These are phyloP conservation scores for Muscicapa adusta DNA, from an alignment of 2,113 vertebrate genomes.

Conservation along the genomic window DNA sequence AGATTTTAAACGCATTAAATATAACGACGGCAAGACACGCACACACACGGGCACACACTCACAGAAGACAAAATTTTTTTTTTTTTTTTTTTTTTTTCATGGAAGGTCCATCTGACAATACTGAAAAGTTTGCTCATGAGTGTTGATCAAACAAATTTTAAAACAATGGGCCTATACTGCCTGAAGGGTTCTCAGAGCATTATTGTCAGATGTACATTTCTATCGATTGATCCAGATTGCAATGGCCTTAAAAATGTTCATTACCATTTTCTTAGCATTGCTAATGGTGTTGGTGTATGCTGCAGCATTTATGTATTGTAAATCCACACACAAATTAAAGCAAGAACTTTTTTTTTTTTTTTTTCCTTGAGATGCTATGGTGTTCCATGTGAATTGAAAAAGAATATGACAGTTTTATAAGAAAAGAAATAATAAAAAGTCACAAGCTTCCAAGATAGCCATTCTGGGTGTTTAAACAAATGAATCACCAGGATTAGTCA, in stretches of 20 bases:
- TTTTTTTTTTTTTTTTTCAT: neutral
- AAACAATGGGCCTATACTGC: neutral
- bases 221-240: neutral
- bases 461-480: neutral
- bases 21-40: slow-evolving; percentile 36
- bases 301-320: neutral
- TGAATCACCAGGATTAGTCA: neutral
- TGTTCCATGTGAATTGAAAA: neutral
- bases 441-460: neutral
- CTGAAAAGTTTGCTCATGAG: neutral
- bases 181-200: neutral
- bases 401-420: neutral
- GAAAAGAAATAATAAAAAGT: neutral
- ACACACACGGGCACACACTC: neutral
- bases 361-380: neutral
- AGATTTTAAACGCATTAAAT: slow-evolving; percentile 62
- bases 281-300: neutral
- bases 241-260: neutral
- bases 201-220: neutral
- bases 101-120: neutral
- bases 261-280: neutral
- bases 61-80: neutral
- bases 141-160: neutral
- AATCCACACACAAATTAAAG: neutral
- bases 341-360: neutral